These are phyloP conservation scores for Tenthredo amoena DNA, from an alignment of 2,888 invertebrate species.

Conservation along the genomic window DNA sequence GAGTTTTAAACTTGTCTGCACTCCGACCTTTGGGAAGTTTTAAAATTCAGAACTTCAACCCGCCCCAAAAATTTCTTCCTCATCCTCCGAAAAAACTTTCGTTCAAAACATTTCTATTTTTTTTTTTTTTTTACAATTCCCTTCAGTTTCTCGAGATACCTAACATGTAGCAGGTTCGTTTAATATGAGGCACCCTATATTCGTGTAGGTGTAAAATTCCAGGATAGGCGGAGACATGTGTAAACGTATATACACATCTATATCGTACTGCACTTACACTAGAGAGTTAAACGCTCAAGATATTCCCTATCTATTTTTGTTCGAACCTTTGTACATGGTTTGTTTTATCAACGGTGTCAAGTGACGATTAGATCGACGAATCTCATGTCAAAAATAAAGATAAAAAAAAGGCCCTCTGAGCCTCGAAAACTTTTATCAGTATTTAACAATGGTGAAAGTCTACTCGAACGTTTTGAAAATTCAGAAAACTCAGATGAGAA, in stretches of 20 bases:
- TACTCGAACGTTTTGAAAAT: no score
- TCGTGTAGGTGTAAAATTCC: not conserved
- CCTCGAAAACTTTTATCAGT: not conserved
- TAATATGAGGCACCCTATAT: not conserved
- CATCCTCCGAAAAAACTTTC: not conserved
- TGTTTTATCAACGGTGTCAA: constrained; percentile 11
- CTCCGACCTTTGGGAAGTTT: not conserved
- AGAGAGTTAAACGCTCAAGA: not conserved
- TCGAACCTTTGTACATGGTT: not conserved
- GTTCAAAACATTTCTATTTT: no score
- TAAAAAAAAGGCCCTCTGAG: not conserved
- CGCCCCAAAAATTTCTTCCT: not conserved
- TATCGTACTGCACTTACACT: not conserved
- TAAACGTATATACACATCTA: not conserved
- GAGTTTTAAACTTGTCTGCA: no score
- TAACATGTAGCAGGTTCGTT: not conserved
- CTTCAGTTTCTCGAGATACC: not conserved
- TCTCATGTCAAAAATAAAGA: not conserved
- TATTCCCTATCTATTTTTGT: not conserved
- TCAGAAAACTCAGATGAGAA: no score
- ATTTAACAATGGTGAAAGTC: not conserved
- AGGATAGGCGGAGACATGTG: not conserved
- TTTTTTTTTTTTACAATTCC: not conserved
- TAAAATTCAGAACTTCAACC: not conserved
- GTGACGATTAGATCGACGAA: not conserved